These are phyloP conservation scores for Macrostomum lignano DNA, from an alignment of 1,140 invertebrate genomes.

Conservation along the genomic window DNA sequence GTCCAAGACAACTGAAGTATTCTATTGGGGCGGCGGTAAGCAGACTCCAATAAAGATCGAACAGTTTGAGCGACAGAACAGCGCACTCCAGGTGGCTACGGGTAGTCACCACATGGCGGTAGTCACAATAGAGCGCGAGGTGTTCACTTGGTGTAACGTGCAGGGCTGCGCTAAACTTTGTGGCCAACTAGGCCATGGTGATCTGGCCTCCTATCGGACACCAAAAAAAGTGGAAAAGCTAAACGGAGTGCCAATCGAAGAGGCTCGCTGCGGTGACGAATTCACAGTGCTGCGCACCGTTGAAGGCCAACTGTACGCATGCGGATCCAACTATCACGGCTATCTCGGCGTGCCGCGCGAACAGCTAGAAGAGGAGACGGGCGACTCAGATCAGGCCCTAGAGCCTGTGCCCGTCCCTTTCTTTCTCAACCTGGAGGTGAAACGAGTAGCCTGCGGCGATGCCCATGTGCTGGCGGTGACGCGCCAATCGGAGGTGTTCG, in stretches of 20 bases:
- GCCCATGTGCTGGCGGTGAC: too few relatives aligned
- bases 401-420: too few relatives aligned
- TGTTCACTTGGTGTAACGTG: slow-evolving; percentile 23
- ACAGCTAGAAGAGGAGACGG: too few relatives aligned
- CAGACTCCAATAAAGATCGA: slow-evolving; percentile 20
- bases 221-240: slow-evolving; percentile 21
- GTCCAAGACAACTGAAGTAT: too few relatives aligned
- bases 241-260: slow-evolving; percentile 16
- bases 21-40: slow-evolving; percentile 25
- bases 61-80: slow-evolving; percentile 20
- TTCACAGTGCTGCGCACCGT: slow-evolving; percentile 25
- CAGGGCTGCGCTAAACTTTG: slow-evolving; percentile 14
- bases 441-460: too few relatives aligned
- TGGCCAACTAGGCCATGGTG: slow-evolving; percentile 23
- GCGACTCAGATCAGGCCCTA: too few relatives aligned
- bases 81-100: slow-evolving; percentile 17
- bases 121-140: slow-evolving; percentile 25
- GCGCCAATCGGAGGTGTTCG: slow-evolving; percentile 10
- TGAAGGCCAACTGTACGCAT: slow-evolving; percentile 18
- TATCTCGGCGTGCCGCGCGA: slow-evolving; percentile 24
- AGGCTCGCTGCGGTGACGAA: slow-evolving; percentile 25
- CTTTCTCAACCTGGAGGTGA: too few relatives aligned
- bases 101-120: slow-evolving; percentile 24
- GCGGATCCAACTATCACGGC: slow-evolving; percentile 26
- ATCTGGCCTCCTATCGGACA: slow-evolving; percentile 20